Conservation (phyloP, 1,140 invertebrate genomes). For the Heliconius congener region DNA sequence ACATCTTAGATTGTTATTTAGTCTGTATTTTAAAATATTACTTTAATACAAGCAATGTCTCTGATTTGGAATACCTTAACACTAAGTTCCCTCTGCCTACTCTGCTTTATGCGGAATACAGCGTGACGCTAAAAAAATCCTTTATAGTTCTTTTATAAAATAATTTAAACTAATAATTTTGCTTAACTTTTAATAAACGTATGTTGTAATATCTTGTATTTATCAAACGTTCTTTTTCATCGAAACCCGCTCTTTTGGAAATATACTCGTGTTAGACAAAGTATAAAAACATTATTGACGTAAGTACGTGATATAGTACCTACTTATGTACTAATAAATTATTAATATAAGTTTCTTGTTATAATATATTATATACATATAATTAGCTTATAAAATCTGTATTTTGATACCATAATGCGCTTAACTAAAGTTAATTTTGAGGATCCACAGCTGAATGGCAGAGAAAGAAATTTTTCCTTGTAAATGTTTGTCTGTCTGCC, state of each 20-base stretch:
- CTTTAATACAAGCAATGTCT: no score
- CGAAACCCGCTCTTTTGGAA: background rate
- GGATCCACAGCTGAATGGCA: no score
- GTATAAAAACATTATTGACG: background rate
- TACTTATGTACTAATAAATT: background rate
- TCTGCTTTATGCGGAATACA: no score
- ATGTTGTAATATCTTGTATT: background rate
- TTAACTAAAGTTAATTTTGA: no score
- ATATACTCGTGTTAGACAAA: background rate
- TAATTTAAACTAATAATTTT: no score
- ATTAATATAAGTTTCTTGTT: background rate
- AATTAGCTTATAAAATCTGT: no score
- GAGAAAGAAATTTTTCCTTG: no score
- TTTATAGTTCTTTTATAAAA: background rate
- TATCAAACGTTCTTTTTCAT: background rate
- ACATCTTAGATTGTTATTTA: constrained; percentile 48
- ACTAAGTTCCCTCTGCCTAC: no score
- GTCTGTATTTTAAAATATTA: constrained; percentile 22
- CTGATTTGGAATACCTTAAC: no score
- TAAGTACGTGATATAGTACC: background rate
- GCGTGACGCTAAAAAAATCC: no score
- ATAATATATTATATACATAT: background rate
- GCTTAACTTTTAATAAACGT: background rate
- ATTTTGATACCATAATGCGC: no score
- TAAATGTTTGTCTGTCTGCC: no score